Percentiles rank a stretch among this genome's conserved stretches.
Evolutionary conservation across 2,797 vertebrate genomes (phyloP).

Genomic region (Eulemur coronatus): DNA sequence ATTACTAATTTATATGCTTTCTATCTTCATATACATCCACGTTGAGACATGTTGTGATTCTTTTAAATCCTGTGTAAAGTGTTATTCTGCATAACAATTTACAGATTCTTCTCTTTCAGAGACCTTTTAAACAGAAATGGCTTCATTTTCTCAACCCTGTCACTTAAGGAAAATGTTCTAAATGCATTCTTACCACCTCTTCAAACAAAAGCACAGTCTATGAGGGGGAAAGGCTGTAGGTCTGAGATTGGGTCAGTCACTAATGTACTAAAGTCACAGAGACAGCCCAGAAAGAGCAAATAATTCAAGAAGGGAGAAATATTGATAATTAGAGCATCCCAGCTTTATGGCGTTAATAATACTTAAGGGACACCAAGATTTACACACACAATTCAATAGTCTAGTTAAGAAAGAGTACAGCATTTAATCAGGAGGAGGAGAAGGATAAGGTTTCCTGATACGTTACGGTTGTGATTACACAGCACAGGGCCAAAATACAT

Average conservation of each 20-base stretch:
- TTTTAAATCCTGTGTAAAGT: constrained; percentile 45
- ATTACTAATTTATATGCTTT: constrained; percentile 35
- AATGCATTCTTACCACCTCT: constrained; percentile 60
- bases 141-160: constrained; percentile 57
- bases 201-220: constrained; percentile 54
- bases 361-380: constrained; percentile 74
- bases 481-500: constrained; percentile 71
- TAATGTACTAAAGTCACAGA: constrained; percentile 73
- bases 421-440: constrained; percentile 63
- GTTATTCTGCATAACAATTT: constrained; percentile 47
- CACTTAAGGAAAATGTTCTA: constrained; percentile 62
- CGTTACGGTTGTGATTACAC: constrained; percentile 69
- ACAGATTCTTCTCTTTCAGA: constrained; percentile 29
- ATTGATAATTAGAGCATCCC: constrained; percentile 75
- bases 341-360: constrained; percentile 64
- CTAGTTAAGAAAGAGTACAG: constrained; percentile 53
- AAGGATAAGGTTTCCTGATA: constrained; percentile 68
- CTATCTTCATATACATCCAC: constrained; percentile 1
- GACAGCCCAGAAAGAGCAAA: constrained; percentile 63
- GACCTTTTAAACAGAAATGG: constrained; percentile 52
- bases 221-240: constrained; percentile 31
- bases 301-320: constrained; percentile 55
- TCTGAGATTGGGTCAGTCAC: constrained; percentile 50
- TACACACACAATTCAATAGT: constrained; percentile 69
- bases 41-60: constrained; percentile 4